Evolutionary conservation across 2,888 invertebrate genomes (phyloP).

Genomic region (Apantesis nais): DNA sequence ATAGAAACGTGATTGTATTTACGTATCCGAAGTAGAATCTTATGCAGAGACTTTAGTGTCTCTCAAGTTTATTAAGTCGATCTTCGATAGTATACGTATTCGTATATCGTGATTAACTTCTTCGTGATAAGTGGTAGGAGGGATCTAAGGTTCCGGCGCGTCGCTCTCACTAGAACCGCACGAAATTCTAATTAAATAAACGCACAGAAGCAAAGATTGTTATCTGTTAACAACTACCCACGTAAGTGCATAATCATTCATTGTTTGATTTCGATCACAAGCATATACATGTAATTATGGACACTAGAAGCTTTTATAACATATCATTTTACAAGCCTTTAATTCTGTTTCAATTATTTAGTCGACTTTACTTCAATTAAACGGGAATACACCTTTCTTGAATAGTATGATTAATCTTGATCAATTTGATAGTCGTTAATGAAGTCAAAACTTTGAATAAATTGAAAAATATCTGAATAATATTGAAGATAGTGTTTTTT

Average conservation of each 20-base stretch:
- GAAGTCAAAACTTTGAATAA: too few species aligned
- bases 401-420: background rate
- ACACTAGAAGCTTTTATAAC: slow-evolving; percentile 17
- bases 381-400: background rate
- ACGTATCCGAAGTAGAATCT: too few species aligned
- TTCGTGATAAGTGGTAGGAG: too few species aligned
- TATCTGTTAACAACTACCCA: slow-evolving; percentile 52
- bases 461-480: too few species aligned
- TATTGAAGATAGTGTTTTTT: background rate
- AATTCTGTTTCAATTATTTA: slow-evolving; percentile 8
- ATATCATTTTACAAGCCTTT: slow-evolving; percentile 7
- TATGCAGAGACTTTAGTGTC: too few species aligned
- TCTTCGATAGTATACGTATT: too few species aligned
- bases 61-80: too few species aligned
- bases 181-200: slow-evolving; percentile 50
- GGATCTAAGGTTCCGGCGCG: background rate
- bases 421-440: background rate
- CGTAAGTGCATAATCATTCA: slow-evolving; percentile 52
- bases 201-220: slow-evolving; percentile 53
- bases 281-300: slow-evolving; percentile 31
- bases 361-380: background rate
- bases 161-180: slow-evolving; percentile 33
- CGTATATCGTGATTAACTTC: too few species aligned
- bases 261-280: slow-evolving; percentile 44
- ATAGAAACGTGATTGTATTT: too few species aligned